Percentiles rank a stretch among this genome's conserved stretches.
Conservation (phyloP, 2,797 vertebrate genomes). For the Myotis daubentonii region DNA sequence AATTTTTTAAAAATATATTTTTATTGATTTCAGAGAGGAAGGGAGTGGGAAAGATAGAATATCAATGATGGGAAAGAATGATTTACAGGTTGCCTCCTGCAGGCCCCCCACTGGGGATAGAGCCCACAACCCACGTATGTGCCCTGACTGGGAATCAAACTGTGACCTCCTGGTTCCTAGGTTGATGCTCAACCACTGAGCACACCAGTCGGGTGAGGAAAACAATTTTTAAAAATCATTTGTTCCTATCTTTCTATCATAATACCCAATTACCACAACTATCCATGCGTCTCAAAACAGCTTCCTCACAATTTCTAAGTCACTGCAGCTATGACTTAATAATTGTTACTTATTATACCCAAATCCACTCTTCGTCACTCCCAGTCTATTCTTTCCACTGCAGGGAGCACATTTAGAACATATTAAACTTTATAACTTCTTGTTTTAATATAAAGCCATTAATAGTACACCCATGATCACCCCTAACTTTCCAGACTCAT, state of each 20-base stretch:
- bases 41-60: too few species aligned
- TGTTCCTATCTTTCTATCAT: neutral
- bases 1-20: too few species aligned
- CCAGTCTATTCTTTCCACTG: neutral
- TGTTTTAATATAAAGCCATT: neutral
- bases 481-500: neutral
- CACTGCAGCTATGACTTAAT: neutral
- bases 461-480: neutral
- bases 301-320: neutral
- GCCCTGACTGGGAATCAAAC: too few species aligned
- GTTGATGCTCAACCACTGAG: too few species aligned
- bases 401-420: neutral
- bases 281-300: neutral
- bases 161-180: too few species aligned
- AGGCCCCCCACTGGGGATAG: too few species aligned
- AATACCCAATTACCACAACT: slow-evolving; percentile 14
- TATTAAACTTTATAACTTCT: neutral
- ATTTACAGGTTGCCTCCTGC: too few species aligned
- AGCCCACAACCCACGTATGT: too few species aligned
- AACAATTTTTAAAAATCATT: slow-evolving; percentile 9
- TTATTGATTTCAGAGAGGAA: too few species aligned
- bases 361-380: neutral
- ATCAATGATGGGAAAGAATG: too few species aligned
- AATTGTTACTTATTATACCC: neutral
- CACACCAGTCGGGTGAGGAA: too few species aligned